Base-by-base conservation (phyloP, 1,140 invertebrate genomes). In the Drosophila triauraria region DNA sequence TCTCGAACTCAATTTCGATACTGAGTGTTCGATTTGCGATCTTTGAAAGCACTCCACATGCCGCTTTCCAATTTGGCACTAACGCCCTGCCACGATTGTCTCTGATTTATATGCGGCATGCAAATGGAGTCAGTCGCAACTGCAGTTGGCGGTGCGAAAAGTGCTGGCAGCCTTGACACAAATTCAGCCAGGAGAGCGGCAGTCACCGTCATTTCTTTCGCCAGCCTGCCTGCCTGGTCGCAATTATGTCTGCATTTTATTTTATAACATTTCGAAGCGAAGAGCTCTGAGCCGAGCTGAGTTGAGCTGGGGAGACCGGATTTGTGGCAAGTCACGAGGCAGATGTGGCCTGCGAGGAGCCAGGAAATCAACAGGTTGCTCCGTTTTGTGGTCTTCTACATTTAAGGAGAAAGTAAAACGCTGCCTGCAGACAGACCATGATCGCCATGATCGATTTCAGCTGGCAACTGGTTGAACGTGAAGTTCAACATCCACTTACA, bases 401-500 rank as follows among this genome's bases (percentile, higher is more conserved):
- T 88, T 87, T 88, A 84, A 84, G 85, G 84, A 84, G 84, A 87
- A 87, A 87, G 84, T 87, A 87, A 87, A 72, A 58, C 44, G 58
- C 63, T 63, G 68, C 67, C 76, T 54, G 51, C 51, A 30, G 42
- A 46, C 47, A 43, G 47, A 17, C 35, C 53, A 20, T 25, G 50
- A 53, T 53, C 30, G 50, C 50, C 51, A 54, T 54, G 69, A 72
- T 72, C 69, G 69, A 72, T 72, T 72, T 72, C 46, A 72, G 35
- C 60, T 38, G 51, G 48, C 67, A 85, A 81, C 78, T 75, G 84
- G 80, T 88, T 88, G 62, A 63, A 68, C 77, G 69, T 88, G 80
- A 78, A 87, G 75, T 78, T 75, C 58, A 54, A 74, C 79, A 72
- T 72, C 53, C 35, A 72, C 27, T 40, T n/a, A 38, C 51, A 57